Percentiles rank a stretch among this genome's conserved stretches.
Evolutionary conservation across 23 tunicate genomes (phyloP).

Genomic region (Trididemnum clinides): DNA sequence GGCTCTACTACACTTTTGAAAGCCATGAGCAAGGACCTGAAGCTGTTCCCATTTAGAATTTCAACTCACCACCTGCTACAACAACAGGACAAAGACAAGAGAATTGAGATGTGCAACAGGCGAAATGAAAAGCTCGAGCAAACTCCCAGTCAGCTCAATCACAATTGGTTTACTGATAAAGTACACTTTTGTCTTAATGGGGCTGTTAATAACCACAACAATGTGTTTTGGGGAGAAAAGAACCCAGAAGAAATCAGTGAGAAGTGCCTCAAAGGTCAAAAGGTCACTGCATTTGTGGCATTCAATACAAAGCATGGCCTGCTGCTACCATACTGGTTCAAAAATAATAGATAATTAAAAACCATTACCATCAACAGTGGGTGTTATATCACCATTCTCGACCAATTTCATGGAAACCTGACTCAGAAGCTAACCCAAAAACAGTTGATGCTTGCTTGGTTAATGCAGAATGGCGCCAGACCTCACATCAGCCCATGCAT

Average conservation of each 20-base stretch:
- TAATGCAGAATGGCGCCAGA: slow-evolving; percentile 21
- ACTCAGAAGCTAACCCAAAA: slow-evolving; percentile 17
- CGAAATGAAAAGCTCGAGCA: slow-evolving; percentile 17
- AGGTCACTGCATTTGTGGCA: slow-evolving; percentile 19
- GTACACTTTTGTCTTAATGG: slow-evolving; percentile 26
- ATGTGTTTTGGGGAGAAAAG: no score
- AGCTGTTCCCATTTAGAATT: slow-evolving; percentile 12
- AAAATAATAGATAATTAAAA: not conserved
- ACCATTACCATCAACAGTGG: slow-evolving; percentile 15
- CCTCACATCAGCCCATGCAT: no score
- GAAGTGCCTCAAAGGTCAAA: slow-evolving; percentile 15
- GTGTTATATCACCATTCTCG: slow-evolving; percentile 7
- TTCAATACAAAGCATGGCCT: slow-evolving; percentile 13
- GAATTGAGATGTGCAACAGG: slow-evolving; percentile 22
- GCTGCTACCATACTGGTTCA: slow-evolving; percentile 25
- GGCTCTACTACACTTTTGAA: slow-evolving; percentile 17
- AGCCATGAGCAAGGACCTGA: slow-evolving; percentile 19
- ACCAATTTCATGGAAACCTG: slow-evolving; percentile 6
- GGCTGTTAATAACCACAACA: slow-evolving; percentile 23
- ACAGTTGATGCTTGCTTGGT: slow-evolving; percentile 2
- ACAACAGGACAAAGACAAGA: slow-evolving; percentile 17
- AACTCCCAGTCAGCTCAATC: slow-evolving; percentile 10
- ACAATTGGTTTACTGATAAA: slow-evolving; percentile 14
- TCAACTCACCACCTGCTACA: slow-evolving; percentile 19
- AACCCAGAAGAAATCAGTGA: slow-evolving; percentile 18